phyloP scores from a whole-genome alignment of 2,797 vertebrate species.

The Catamblyrhynchus diadema region DNA sequence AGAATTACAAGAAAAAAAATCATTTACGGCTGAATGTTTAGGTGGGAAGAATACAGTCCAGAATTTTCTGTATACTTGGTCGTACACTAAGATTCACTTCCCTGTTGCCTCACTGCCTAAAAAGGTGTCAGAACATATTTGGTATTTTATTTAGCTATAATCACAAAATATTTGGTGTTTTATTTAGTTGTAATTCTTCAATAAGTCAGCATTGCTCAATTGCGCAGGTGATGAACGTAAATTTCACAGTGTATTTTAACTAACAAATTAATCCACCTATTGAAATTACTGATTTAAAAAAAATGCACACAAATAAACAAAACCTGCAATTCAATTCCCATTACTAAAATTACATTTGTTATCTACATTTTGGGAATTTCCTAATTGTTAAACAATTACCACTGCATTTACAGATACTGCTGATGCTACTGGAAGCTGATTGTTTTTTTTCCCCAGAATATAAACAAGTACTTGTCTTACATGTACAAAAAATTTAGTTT shows the following conservation, averaged over 20 bases:
- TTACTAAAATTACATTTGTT: constrained; percentile 38
- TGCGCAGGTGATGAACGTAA: constrained; percentile 69
- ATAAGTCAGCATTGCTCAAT: constrained; percentile 62
- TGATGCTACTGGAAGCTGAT: neutral
- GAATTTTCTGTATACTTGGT: neutral
- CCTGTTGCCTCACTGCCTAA: neutral
- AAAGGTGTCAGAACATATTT: neutral
- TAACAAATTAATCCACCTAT: constrained; percentile 56
- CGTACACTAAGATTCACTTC: neutral
- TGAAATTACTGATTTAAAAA: constrained; percentile 48
- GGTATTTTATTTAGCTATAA: neutral
- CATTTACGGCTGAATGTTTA: neutral
- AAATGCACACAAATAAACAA: neutral
- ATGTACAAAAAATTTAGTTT: rapidly evolving
- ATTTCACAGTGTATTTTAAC: constrained; percentile 62
- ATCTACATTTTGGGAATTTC: neutral
- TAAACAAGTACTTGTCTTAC: neutral
- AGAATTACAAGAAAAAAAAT: neutral
- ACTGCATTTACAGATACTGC: neutral
- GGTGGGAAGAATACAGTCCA: neutral
- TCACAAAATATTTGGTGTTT: neutral
- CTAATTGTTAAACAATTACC: constrained; percentile 45
- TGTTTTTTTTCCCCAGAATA: neutral
- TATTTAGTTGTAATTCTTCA: constrained; percentile 57
- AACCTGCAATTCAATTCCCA: neutral